Evolutionary conservation across 2,113 vertebrate species (phyloP), one percentile per base, ranked within the genome.

Genomic region (Platysteira castanea): DNA sequence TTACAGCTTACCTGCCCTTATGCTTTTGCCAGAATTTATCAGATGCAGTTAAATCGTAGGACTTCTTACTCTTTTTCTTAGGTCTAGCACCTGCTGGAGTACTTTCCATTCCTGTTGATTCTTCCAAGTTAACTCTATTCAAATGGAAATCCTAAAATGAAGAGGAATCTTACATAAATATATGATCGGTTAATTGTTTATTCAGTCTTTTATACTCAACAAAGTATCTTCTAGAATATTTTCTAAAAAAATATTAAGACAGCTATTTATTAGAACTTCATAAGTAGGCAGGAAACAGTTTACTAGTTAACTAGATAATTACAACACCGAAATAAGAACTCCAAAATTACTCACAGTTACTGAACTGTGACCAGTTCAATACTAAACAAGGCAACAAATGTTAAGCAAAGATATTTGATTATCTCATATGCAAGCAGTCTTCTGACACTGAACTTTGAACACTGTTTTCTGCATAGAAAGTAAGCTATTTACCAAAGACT

Each of bases 21-120:
- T 99, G 99, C 53, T 99, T 99, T 96, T 99, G 99, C 99, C 99
- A 99, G 97, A 99, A 99, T 96, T 95, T 98, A 98, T 99, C 99
- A 63, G 98, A 98, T 17, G 98, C 96, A 23, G 99, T 99, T 96
- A 99, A 98, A 97, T 99, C 99, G 64, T 99, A 99, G 76, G 97
- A 99, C 95, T 99, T 99, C 85, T 98, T 99, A 93, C 97, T 99
- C 98, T 99, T 99, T 97, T 99, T 99, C 97, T 99, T 99, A 79
- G 99, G 99, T 97, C 99, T 98, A 89, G 99, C 99, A 63, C 99
- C 99, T 77, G 99, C 97, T 74, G 99, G 98, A 69, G 98, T 98
- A 60, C 96, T 98, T 97, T 99, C 99, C 1, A 84, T 86, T 95
- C 98, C 98, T 39, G 95, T 69, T 24, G 98, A 98, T 96, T 99